These are phyloP conservation scores for Crenichthys baileyi DNA, from an alignment of 2,797 vertebrate genomes.

Conservation along the genomic window DNA sequence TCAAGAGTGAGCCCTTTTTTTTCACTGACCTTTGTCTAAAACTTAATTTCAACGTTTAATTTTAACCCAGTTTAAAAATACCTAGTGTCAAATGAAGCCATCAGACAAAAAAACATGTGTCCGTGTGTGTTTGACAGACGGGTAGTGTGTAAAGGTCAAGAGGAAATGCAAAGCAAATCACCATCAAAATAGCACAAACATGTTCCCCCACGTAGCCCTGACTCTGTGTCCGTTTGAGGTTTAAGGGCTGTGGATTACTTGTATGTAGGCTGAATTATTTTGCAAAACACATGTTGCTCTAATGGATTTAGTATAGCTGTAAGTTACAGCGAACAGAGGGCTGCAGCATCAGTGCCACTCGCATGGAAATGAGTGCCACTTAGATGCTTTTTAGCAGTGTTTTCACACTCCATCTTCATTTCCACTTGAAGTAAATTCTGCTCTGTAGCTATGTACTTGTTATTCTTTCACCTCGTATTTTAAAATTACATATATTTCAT, in stretches of 20 bases:
- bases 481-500: not conserved
- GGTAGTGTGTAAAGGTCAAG: not conserved
- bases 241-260: slow-evolving; percentile 46
- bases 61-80: not conserved
- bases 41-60: not conserved
- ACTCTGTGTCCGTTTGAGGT: slow-evolving; percentile 41
- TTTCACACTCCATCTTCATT: slow-evolving; percentile 39
- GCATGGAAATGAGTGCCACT: slow-evolving; percentile 65
- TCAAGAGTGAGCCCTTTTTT: too few species aligned
- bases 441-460: slow-evolving; percentile 25
- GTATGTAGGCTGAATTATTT: slow-evolving; percentile 58
- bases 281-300: slow-evolving; percentile 72
- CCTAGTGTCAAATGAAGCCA: not conserved
- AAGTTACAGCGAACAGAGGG: slow-evolving; percentile 67
- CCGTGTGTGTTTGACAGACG: not conserved
- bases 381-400: slow-evolving; percentile 55
- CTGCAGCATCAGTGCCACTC: slow-evolving; percentile 54
- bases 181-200: slow-evolving; percentile 17
- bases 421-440: slow-evolving; percentile 9
- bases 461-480: slow-evolving; percentile 3
- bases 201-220: not conserved
- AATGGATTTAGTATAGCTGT: slow-evolving; percentile 77
- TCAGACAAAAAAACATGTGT: not conserved
- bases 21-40: not conserved
- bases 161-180: not conserved